These are phyloP conservation scores for Pseudococcus longispinus DNA, from an alignment of 2,888 invertebrate genomes.

Conservation along the genomic window DNA sequence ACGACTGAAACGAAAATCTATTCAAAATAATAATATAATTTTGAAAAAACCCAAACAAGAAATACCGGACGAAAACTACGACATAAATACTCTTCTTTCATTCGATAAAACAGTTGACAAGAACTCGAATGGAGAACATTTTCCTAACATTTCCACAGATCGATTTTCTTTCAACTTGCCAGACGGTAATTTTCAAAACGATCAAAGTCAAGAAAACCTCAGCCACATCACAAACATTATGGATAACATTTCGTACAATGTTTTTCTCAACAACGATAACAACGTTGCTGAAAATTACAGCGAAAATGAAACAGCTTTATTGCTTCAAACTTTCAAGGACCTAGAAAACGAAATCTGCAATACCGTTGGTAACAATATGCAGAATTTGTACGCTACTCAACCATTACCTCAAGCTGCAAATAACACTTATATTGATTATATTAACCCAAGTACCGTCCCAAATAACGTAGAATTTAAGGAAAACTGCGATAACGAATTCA, in stretches of 20 bases:
- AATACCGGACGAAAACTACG: conserved; percentile 46
- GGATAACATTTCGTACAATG: not conserved
- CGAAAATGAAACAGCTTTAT: conserved; percentile 35
- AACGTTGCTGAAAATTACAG: not conserved
- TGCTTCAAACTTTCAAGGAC: conserved; percentile 48
- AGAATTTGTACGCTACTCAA: conserved; percentile 27
- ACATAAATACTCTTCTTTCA: conserved; percentile 35
- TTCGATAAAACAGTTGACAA: conserved; percentile 3
- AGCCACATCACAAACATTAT: not conserved
- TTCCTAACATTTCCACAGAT: conserved; percentile 4
- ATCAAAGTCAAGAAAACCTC: not conserved
- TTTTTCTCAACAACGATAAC: not conserved
- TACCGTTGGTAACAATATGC: conserved; percentile 37
- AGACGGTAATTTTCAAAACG: not conserved
- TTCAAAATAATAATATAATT: not conserved
- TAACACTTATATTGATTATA: conserved; percentile 15
- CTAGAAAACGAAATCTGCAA: conserved; percentile 46
- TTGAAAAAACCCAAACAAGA: conserved; percentile 35
- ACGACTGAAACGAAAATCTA: conserved; percentile 26
- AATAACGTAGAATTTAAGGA: conserved; percentile 31
- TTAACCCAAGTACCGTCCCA: not conserved
- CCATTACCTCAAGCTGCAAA: not conserved
- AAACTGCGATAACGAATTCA: conserved; percentile 30
- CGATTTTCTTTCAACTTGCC: not conserved
- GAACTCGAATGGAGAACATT: not conserved